A percentile compares a stretch with the other conserved stretches of the same genome.
Evolutionary conservation across 64 coral and sea anemone genomes (phyloP).

Genomic region (Hydrozoanthus tunicans): DNA sequence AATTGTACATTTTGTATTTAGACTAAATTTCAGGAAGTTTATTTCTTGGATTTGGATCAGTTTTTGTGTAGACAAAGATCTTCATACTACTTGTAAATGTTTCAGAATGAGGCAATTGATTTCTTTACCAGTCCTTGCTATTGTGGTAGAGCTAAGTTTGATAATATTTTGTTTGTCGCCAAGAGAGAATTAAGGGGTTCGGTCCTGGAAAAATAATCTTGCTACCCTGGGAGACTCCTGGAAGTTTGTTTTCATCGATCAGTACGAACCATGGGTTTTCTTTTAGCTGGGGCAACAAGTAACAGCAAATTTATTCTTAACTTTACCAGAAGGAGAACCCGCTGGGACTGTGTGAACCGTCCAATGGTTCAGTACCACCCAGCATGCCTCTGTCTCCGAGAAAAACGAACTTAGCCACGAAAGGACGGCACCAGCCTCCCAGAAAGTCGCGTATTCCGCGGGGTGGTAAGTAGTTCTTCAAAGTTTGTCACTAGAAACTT

Average conservation of each 20-base stretch:
- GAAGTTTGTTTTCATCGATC: not conserved
- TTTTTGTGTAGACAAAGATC: too few relatives aligned
- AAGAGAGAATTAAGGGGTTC: too few relatives aligned
- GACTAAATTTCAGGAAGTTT: too few relatives aligned
- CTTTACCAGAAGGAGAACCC: conserved; percentile 75
- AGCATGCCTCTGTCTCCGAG: conserved; percentile 70
- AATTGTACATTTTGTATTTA: too few relatives aligned
- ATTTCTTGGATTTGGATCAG: too few relatives aligned
- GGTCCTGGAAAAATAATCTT: not conserved
- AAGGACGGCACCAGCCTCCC: conserved; percentile 17
- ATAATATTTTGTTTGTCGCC: too few relatives aligned
- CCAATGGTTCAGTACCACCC: conserved; percentile 18
- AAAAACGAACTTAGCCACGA: conserved; percentile 66
- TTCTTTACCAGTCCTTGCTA: too few relatives aligned
- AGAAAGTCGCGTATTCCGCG: conserved; percentile 32
- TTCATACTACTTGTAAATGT: too few relatives aligned
- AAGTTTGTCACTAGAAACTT: not conserved
- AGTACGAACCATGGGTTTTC: not conserved
- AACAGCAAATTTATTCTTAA: not conserved
- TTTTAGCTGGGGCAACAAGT: not conserved
- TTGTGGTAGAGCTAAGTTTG: too few relatives aligned
- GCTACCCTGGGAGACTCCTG: not conserved
- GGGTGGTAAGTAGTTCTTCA: not conserved
- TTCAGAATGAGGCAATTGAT: too few relatives aligned
- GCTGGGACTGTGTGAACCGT: not conserved